Percentiles rank a stretch among this genome's conserved stretches.
Conservation (phyloP, 2,888 invertebrate genomes). For the Rapana venosa region DNA sequence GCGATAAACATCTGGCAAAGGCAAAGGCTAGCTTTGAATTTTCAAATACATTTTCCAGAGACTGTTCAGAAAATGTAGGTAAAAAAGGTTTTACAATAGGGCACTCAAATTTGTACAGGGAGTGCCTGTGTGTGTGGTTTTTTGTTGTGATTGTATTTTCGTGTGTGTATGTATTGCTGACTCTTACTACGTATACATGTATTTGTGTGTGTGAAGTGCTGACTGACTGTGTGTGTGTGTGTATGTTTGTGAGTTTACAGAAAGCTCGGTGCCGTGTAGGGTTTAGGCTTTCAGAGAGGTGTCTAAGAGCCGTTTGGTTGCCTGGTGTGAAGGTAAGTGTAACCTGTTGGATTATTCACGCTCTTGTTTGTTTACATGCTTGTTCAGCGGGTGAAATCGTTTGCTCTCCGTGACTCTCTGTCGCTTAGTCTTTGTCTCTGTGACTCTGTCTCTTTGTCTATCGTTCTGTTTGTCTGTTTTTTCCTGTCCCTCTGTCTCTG, state of each 20-base stretch:
- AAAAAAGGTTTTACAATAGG: no score
- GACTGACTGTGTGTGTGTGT: background rate
- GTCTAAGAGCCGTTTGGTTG: no score
- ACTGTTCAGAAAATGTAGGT: no score
- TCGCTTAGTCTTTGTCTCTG: background rate
- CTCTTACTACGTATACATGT: background rate
- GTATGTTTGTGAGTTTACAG: background rate
- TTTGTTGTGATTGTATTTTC: background rate
- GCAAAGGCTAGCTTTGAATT: no score
- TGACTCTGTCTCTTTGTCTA: background rate
- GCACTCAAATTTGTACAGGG: no score
- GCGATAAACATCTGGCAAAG: no score
- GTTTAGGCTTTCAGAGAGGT: no score
- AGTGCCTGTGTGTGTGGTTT: background rate
- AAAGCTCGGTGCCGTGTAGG: background rate
- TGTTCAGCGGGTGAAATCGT: no score
- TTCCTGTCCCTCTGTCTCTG: background rate
- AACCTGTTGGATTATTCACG: no score
- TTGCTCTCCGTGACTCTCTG: background rate
- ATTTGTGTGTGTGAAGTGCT: background rate
- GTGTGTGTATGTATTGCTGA: background rate
- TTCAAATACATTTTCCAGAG: no score
- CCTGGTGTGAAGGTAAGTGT: no score
- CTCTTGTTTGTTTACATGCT: no score
- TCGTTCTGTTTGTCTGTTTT: background rate